phyloP scores from a whole-genome alignment of 2,113 vertebrate genomes.

The Uropsilus gracilis region DNA sequence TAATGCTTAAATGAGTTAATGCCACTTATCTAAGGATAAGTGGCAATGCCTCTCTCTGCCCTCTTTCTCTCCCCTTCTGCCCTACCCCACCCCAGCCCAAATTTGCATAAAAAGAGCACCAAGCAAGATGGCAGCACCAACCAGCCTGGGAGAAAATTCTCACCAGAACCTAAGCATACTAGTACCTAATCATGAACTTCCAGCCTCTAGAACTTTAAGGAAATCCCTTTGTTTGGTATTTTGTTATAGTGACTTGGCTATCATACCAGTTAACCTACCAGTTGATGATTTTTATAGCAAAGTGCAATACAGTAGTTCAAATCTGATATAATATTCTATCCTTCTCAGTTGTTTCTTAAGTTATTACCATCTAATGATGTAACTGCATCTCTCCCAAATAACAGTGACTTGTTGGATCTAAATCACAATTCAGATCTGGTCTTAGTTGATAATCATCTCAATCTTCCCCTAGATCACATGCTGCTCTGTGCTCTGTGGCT shows the following conservation, averaged over 20 bases:
- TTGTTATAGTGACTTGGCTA: not conserved
- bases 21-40: not conserved
- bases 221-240: not conserved
- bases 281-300: not conserved
- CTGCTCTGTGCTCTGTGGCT: not conserved
- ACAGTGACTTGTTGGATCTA: not conserved
- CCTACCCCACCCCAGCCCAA: not conserved
- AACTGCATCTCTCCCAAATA: not conserved
- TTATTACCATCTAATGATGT: not conserved
- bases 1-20: too few relatives aligned
- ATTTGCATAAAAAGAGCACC: too few relatives aligned
- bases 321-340: not conserved
- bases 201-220: not conserved
- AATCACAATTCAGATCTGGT: not conserved
- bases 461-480: not conserved
- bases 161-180: not conserved
- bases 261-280: not conserved
- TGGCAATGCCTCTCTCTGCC: too few relatives aligned
- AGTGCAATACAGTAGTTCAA: not conserved
- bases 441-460: not conserved
- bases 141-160: not conserved
- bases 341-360: not conserved
- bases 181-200: not conserved
- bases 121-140: not conserved
- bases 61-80: not conserved